Evolutionary conservation across 2,113 vertebrate genomes (phyloP).

Genomic region (Hyperoodon ampullatus): DNA sequence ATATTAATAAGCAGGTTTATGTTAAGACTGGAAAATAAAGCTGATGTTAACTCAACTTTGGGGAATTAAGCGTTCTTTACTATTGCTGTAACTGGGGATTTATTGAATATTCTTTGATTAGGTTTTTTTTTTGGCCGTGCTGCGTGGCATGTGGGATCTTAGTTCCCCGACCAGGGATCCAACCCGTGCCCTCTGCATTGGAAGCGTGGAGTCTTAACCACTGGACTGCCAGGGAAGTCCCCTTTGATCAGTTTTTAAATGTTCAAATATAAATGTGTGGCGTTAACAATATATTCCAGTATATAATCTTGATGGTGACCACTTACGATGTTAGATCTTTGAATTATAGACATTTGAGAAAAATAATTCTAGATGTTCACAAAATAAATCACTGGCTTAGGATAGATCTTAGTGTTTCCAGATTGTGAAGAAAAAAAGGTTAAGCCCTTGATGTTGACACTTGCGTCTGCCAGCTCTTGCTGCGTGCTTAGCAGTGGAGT

Average conservation of each 20-base stretch:
- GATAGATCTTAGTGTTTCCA: constrained; percentile 13
- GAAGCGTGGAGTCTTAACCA: too few species aligned
- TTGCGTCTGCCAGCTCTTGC: not conserved
- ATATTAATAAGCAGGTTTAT: not conserved
- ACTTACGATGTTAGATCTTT: constrained; percentile 38
- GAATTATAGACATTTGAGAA: constrained; percentile 26
- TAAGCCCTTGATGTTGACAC: not conserved
- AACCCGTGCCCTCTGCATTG: too few species aligned
- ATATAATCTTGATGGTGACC: not conserved
- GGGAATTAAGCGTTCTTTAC: not conserved
- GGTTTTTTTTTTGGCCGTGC: too few species aligned
- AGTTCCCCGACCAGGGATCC: too few species aligned
- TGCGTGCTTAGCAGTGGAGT: not conserved
- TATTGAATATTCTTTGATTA: not conserved
- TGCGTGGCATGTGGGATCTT: too few species aligned
- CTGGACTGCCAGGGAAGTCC: too few species aligned
- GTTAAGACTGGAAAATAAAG: constrained; percentile 21
- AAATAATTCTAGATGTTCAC: constrained; percentile 26
- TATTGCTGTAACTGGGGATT: not conserved
- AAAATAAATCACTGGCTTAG: constrained; percentile 20
- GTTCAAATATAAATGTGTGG: constrained; percentile 43
- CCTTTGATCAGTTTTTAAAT: not conserved
- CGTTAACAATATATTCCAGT: not conserved
- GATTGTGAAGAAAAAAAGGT: not conserved
- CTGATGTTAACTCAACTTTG: not conserved